Percentiles rank a stretch among this genome's conserved stretches.
Conservation (phyloP, 2,797 vertebrate genomes). For the Parotocinclus haroldoi region DNA sequence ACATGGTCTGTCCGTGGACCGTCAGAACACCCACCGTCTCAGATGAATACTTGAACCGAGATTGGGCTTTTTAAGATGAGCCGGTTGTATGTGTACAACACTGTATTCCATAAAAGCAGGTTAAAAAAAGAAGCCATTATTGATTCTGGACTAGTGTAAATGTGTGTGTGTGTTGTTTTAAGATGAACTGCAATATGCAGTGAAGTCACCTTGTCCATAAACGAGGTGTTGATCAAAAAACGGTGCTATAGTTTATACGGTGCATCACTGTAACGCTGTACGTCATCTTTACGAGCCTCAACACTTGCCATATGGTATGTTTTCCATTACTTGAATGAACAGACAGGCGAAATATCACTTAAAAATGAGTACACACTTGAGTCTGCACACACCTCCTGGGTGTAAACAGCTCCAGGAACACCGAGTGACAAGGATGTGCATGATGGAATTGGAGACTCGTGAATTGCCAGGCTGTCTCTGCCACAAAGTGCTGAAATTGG, state of each 20-base stretch:
- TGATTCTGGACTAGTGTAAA: slow-evolving; percentile 7
- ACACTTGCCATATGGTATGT: neutral
- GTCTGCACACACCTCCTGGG: slow-evolving; percentile 3
- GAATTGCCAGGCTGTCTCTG: slow-evolving; percentile 19
- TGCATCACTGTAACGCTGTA: neutral
- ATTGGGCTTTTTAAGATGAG: slow-evolving; percentile 40
- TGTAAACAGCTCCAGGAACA: neutral
- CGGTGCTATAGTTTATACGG: neutral
- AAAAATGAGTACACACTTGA: slow-evolving; percentile 1
- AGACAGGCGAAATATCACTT: neutral
- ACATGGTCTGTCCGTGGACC: slow-evolving; percentile 30
- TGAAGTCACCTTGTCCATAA: slow-evolving; percentile 15
- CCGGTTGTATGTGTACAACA: slow-evolving; percentile 23
- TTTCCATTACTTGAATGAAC: slow-evolving; percentile 8
- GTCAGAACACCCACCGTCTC: slow-evolving; percentile 17
- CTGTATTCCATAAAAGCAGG: slow-evolving; percentile 20
- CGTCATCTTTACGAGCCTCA: neutral
- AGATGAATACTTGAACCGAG: slow-evolving; percentile 41
- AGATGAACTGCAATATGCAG: slow-evolving; percentile 4
- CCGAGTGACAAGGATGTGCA: slow-evolving; percentile 6
- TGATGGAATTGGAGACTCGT: slow-evolving; percentile 11
- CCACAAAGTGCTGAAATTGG: slow-evolving; percentile 41
- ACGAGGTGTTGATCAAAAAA: slow-evolving; percentile 18
- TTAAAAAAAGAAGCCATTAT: slow-evolving; percentile 38
- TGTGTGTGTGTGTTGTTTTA: too few relatives aligned